A percentile compares a stretch with the other conserved stretches of the same genome.
Evolutionary conservation across 1,140 invertebrate species (phyloP).

Genomic region (Halesus radiatus): DNA sequence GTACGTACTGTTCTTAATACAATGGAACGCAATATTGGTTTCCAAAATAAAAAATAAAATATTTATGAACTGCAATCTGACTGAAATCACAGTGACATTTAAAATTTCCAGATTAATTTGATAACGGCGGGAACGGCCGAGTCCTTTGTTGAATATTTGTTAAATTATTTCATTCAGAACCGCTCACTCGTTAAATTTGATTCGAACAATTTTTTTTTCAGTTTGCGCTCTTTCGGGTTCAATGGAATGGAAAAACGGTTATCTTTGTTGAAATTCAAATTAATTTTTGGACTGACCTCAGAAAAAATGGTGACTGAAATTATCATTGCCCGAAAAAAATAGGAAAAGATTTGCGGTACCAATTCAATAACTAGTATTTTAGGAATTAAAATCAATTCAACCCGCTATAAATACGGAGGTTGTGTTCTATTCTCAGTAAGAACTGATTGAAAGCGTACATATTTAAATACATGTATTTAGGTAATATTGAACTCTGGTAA

Average conservation of each 20-base stretch:
- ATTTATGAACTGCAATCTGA: too few species aligned
- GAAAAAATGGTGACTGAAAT: not conserved
- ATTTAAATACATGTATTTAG: too few species aligned
- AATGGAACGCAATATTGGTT: too few species aligned
- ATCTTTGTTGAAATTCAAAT: slow-evolving; percentile 40
- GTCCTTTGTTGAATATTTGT: slow-evolving; percentile 27
- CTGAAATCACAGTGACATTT: not conserved
- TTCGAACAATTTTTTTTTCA: slow-evolving; percentile 33
- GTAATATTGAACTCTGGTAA: too few species aligned
- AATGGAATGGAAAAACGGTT: slow-evolving; percentile 33
- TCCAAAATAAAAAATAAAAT: too few species aligned
- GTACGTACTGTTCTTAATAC: too few species aligned
- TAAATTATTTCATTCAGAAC: slow-evolving; percentile 39
- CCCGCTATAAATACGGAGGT: too few species aligned
- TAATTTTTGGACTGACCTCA: not conserved
- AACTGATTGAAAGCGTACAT: too few species aligned
- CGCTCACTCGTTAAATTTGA: slow-evolving; percentile 27
- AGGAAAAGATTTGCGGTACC: too few species aligned
- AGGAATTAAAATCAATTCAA: too few species aligned
- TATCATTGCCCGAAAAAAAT: not conserved
- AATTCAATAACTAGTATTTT: too few species aligned
- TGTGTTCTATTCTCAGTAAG: too few species aligned
- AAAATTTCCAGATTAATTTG: slow-evolving; percentile 34
- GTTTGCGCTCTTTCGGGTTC: slow-evolving; percentile 29
- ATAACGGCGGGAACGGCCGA: not conserved